Evolutionary conservation across 2,113 vertebrate species (phyloP).

Genomic region (Chaetodon auriga): DNA sequence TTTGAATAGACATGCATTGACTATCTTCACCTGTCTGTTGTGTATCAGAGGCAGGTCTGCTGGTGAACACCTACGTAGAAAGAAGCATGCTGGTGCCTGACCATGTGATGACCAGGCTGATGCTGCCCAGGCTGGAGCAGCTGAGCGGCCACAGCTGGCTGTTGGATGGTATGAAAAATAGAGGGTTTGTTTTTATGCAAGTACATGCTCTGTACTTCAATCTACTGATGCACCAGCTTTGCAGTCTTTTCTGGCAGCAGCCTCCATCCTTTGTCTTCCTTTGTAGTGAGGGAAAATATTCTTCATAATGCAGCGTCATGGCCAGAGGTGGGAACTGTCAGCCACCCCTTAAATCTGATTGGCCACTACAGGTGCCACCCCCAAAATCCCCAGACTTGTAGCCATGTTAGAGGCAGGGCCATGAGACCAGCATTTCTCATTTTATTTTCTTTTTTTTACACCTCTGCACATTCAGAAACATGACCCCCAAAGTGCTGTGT

Average conservation of each 20-base stretch:
- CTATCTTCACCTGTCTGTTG: constrained; percentile 45
- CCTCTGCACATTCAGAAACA: not conserved
- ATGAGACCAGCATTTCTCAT: not conserved
- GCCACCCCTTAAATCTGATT: constrained; percentile 59
- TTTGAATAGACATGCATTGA: not conserved
- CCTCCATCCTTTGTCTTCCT: not conserved
- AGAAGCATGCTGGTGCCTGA: constrained; percentile 92
- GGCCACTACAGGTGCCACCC: constrained; percentile 53
- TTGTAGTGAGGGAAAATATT: not conserved
- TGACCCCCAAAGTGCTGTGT: not conserved
- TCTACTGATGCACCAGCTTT: not conserved
- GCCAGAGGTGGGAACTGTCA: constrained; percentile 10
- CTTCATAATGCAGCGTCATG: constrained; percentile 9
- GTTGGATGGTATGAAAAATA: constrained; percentile 88
- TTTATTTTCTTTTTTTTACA: not conserved
- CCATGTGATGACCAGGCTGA: constrained; percentile 90
- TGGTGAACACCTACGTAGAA: constrained; percentile 91
- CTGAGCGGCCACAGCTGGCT: constrained; percentile 90
- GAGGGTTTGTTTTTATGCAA: not conserved
- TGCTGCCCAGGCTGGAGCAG: constrained; percentile 90
- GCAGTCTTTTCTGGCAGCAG: not conserved
- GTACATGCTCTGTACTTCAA: not conserved
- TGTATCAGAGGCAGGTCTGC: constrained; percentile 86
- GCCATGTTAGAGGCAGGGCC: constrained; percentile 1
- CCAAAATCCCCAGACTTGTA: constrained; percentile 2